Base-by-base conservation (phyloP, 2,113 vertebrate species). In the Colinus virginianus region DNA sequence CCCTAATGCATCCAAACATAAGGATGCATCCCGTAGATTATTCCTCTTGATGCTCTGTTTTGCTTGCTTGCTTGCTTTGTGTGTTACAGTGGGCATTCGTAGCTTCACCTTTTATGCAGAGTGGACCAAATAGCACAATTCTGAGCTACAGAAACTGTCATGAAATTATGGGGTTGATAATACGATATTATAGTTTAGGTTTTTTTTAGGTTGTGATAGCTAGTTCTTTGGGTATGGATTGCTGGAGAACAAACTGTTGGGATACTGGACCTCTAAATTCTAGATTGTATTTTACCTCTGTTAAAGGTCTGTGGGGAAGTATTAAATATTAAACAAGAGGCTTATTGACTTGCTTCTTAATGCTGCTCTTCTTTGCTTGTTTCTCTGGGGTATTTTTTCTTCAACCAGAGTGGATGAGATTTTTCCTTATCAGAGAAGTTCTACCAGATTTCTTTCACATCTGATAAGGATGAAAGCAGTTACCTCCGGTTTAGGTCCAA, bases 281-380 rank as follows among this genome's bases (percentile, higher is more conserved):
- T 81, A 46, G 71, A 10, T 78, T 84, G 59, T 14, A 53, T 87
- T 71, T 84, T 72, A 81, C 76, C 18, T 21, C 70, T 21, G 15
- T 70, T 67, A 93, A 89, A 67, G 78, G 55, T 40, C 85, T 93
- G 64, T 77, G 56, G 70, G 62, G 53, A 82, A 78, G 40, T n/a
- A 87, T 89, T 87, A 87, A 96, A 72, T 94, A 93, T 81, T 90
- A 75, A 90, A 43, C 23, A 70, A 63, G 74, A 67, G 46, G 15
- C 7, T 79, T 90, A 89, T 63, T 92, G 87, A 77, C 68, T 69
- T 90, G 78, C 55, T 76, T 30, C 71, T 87, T 87, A 62, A 45
- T 88, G 78, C 62, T 83, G 25, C 20, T 78, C 15, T 61, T 71
- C 59, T 84, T 92, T 87, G 40, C 45, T 86, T 78, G 23, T 61